These are phyloP conservation scores for Lampris megalopsis DNA, from an alignment of 2,113 vertebrate genomes.

Conservation along the genomic window DNA sequence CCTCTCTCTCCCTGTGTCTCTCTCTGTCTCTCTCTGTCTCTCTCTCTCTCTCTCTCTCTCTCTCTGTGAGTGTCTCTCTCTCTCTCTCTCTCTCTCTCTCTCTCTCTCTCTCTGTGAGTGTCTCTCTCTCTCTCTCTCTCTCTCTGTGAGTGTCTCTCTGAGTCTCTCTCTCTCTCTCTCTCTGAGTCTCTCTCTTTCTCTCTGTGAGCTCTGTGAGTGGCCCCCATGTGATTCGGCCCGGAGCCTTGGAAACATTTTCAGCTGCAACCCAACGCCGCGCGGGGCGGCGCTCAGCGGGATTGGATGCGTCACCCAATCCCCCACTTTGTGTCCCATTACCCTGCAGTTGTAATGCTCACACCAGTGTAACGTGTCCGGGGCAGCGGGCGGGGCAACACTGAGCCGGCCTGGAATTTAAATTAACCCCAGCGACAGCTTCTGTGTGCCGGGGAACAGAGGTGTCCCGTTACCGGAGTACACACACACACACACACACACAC, in stretches of 20 bases:
- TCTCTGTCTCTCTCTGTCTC: no score
- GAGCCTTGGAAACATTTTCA: slow-evolving; percentile 70
- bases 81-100: no score
- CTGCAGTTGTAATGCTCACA: slow-evolving; percentile 80
- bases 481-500: slow-evolving; percentile 16
- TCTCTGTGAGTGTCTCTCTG: no score
- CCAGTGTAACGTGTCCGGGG: slow-evolving; percentile 76
- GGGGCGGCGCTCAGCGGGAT: slow-evolving; percentile 59
- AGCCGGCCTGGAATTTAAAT: slow-evolving; percentile 82
- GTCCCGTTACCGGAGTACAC: slow-evolving; percentile 72
- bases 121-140: no score
- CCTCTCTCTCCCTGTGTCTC: no score
- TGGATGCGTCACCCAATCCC: slow-evolving; percentile 78
- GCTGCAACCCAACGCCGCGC: slow-evolving; percentile 72
- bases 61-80: no score
- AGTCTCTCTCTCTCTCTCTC: no score
- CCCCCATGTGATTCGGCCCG: slow-evolving; percentile 36
- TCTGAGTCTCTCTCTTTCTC: no score
- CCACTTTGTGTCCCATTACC: slow-evolving; percentile 80
- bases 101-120: no score
- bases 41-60: no score
- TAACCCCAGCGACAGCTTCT: slow-evolving; percentile 76
- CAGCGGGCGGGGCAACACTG: slow-evolving; percentile 70
- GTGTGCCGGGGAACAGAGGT: slow-evolving; percentile 69
- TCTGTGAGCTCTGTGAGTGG: background rate